Percentiles rank a stretch among this genome's conserved stretches.
Evolutionary conservation across 2,888 invertebrate species (phyloP).

Genomic region (Trachelus iudaicus): DNA sequence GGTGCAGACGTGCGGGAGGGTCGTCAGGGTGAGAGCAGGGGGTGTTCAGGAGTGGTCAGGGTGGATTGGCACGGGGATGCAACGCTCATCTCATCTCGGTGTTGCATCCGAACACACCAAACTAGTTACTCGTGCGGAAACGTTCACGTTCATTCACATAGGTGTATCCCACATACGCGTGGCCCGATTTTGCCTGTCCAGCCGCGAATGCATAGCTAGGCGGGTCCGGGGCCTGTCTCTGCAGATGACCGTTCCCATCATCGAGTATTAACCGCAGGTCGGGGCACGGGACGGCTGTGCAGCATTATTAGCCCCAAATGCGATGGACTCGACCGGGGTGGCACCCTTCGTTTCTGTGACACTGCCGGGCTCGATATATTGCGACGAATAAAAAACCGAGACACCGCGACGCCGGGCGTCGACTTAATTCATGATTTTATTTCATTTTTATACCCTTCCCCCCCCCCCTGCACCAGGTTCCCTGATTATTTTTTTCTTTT

Average conservation of each 20-base stretch:
- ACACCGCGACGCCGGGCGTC: neutral
- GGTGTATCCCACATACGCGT: conserved; percentile 52
- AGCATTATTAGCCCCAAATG: conserved; percentile 64
- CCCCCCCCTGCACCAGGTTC: neutral
- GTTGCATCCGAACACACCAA: conserved; percentile 6
- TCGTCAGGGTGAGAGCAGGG: conserved; percentile 29
- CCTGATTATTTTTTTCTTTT: neutral
- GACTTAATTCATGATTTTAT: neutral
- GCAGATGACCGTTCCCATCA: conserved; percentile 67
- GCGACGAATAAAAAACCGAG: neutral
- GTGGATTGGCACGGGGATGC: neutral
- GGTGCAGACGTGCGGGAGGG: conserved; percentile 33
- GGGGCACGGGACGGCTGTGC: conserved; percentile 54
- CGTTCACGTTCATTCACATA: conserved; percentile 23
- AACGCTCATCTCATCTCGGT: conserved; percentile 40
- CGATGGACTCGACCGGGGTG: conserved; percentile 53
- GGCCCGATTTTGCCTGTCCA: conserved; percentile 57
- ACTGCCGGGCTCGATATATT: neutral
- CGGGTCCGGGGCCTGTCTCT: conserved; percentile 57
- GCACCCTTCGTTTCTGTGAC: conserved; percentile 5
- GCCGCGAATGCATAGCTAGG: conserved; percentile 42
- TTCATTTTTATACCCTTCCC: neutral
- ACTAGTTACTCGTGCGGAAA: neutral
- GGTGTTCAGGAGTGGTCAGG: neutral
- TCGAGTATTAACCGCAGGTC: conserved; percentile 66